A percentile compares a stretch with the other conserved stretches of the same genome.
Evolutionary conservation across 2,113 vertebrate genomes (phyloP).

Genomic region (Excalfactoria chinensis): DNA sequence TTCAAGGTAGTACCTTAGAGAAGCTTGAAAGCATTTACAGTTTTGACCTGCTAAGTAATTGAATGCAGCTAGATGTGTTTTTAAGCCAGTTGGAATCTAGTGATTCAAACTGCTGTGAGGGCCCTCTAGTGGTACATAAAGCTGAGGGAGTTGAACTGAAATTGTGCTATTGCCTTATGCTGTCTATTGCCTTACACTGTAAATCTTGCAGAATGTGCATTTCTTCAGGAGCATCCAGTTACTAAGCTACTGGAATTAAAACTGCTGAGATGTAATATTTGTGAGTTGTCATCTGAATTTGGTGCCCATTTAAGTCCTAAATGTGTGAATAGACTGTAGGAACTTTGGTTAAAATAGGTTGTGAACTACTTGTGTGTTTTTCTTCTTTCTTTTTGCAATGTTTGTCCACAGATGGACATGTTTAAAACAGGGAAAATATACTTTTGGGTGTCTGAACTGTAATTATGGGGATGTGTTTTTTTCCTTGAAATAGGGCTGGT

Average conservation of each 20-base stretch:
- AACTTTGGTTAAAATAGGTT: not conserved
- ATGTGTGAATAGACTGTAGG: not conserved
- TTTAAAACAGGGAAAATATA: not conserved
- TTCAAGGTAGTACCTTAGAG: not conserved
- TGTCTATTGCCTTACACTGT: not conserved
- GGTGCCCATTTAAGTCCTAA: not conserved
- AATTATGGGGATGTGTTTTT: not conserved
- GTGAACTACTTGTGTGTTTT: not conserved
- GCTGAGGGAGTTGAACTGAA: not conserved
- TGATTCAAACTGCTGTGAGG: slow-evolving; percentile 2
- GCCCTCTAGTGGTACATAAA: slow-evolving; percentile 64
- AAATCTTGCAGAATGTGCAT: not conserved
- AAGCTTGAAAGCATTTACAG: not conserved
- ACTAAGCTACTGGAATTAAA: not conserved
- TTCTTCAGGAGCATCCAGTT: not conserved
- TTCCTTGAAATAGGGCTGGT: not conserved
- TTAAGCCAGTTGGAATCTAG: not conserved
- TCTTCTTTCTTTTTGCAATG: not conserved
- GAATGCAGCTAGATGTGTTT: not conserved
- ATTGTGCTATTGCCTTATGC: fast-evolving
- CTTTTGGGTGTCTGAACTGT: not conserved
- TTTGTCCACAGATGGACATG: not conserved
- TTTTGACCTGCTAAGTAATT: not conserved
- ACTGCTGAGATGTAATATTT: not conserved
- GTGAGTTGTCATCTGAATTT: not conserved